These are phyloP conservation scores for Harpalus rubripes DNA, from an alignment of 2,888 invertebrate species.

Conservation along the genomic window DNA sequence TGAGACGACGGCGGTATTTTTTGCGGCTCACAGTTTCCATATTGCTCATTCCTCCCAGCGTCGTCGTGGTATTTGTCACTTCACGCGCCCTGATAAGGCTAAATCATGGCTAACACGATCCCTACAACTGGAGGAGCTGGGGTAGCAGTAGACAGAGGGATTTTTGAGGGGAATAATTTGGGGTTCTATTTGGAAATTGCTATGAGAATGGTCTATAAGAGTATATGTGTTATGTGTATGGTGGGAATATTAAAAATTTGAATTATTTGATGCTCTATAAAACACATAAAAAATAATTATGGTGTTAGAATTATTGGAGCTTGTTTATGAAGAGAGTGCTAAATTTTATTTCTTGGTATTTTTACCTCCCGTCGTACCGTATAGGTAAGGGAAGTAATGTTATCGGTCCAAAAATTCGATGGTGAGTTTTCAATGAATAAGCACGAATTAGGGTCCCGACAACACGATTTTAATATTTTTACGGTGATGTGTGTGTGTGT, in stretches of 20 bases:
- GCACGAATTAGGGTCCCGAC: no score
- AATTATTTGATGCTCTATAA: background rate
- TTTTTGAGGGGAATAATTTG: background rate
- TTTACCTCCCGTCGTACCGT: no score
- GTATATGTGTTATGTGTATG: background rate
- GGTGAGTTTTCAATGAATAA: no score
- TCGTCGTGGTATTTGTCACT: slow-evolving; percentile 62
- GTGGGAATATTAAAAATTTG: background rate
- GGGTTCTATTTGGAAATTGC: background rate
- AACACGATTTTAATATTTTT: no score
- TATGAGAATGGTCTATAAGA: background rate
- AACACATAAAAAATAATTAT: no score
- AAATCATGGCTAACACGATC: slow-evolving; percentile 61
- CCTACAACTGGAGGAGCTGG: slow-evolving; percentile 3
- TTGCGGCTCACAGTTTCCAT: slow-evolving; percentile 58
- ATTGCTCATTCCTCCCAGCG: slow-evolving; percentile 55
- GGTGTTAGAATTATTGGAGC: no score
- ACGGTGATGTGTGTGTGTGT: no score
- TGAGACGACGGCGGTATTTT: slow-evolving; percentile 44
- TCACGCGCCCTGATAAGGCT: slow-evolving; percentile 64
- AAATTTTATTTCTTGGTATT: no score
- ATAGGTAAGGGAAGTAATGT: no score
- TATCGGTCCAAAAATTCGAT: no score
- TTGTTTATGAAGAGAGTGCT: no score
- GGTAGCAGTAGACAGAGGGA: background rate